These are phyloP conservation scores for Chelonoidis abingdonii DNA, from an alignment of 2,113 vertebrate genomes.

Conservation along the genomic window DNA sequence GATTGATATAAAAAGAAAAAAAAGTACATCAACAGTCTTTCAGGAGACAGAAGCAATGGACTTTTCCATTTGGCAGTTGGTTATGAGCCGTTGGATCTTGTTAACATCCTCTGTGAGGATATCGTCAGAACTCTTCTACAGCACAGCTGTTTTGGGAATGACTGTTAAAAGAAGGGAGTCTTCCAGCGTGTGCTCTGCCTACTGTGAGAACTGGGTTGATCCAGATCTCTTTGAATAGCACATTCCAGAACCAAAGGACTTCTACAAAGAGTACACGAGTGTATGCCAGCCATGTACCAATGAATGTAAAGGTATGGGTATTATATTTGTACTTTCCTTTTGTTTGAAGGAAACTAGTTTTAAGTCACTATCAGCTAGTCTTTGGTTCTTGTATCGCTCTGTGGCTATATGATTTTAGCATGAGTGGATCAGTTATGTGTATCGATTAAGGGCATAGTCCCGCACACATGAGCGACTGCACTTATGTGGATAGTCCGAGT, in stretches of 20 bases:
- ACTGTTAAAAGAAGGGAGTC: neutral
- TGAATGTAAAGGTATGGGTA: neutral
- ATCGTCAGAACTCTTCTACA: neutral
- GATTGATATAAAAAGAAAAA: neutral
- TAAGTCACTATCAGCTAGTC: neutral
- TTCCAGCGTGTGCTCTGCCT: neutral
- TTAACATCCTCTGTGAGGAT: neutral
- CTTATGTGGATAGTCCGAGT: neutral
- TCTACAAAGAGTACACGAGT: neutral
- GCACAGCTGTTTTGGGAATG: neutral
- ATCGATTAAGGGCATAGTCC: neutral
- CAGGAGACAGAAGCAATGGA: neutral
- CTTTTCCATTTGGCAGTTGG: rapidly evolving
- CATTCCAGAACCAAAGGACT: neutral
- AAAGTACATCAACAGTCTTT: neutral
- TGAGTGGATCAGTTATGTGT: neutral
- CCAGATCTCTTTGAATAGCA: neutral
- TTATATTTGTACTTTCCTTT: neutral
- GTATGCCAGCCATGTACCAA: neutral
- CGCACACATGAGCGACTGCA: constrained; percentile 20
- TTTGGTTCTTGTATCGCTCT: neutral
- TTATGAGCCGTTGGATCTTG: neutral
- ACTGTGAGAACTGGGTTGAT: neutral
- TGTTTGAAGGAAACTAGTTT: neutral
- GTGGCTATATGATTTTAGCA: neutral